A percentile compares a stretch with the other conserved stretches of the same genome.
Evolutionary conservation across 2,797 vertebrate genomes (phyloP).

Genomic region (Sebastes iracundus): DNA sequence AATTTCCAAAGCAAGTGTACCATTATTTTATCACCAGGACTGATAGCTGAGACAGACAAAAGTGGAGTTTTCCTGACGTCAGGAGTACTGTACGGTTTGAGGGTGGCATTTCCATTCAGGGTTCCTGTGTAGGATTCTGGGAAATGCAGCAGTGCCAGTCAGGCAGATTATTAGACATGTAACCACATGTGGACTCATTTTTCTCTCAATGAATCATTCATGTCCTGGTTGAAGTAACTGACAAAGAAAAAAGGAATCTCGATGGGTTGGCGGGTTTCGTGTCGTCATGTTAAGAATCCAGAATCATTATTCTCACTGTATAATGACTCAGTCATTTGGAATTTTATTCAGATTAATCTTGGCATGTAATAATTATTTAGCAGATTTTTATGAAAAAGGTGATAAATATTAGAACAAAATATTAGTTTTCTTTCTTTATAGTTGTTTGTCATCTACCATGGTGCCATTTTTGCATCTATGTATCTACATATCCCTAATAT

Average conservation of each 20-base stretch:
- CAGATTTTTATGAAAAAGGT: neutral
- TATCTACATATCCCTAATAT: neutral
- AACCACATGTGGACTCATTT: constrained; percentile 54
- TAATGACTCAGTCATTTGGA: neutral
- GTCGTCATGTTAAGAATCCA: neutral
- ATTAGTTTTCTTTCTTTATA: neutral
- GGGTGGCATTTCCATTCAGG: neutral
- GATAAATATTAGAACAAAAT: neutral
- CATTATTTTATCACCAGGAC: neutral
- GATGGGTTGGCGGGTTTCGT: neutral
- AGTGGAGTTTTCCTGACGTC: neutral
- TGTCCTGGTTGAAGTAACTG: constrained; percentile 4
- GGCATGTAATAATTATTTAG: neutral
- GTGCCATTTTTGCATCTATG: neutral
- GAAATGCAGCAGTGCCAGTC: constrained; percentile 31
- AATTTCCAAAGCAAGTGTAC: neutral
- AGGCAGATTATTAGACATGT: constrained; percentile 61
- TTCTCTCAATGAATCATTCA: constrained; percentile 73
- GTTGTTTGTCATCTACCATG: neutral
- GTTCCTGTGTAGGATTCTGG: constrained; percentile 51
- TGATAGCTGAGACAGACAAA: neutral
- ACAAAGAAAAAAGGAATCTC: neutral
- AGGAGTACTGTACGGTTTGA: neutral
- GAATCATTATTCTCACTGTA: neutral
- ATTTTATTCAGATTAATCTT: neutral